phyloP scores from a whole-genome alignment of 1,140 invertebrate species.

The Papilio glaucus region DNA sequence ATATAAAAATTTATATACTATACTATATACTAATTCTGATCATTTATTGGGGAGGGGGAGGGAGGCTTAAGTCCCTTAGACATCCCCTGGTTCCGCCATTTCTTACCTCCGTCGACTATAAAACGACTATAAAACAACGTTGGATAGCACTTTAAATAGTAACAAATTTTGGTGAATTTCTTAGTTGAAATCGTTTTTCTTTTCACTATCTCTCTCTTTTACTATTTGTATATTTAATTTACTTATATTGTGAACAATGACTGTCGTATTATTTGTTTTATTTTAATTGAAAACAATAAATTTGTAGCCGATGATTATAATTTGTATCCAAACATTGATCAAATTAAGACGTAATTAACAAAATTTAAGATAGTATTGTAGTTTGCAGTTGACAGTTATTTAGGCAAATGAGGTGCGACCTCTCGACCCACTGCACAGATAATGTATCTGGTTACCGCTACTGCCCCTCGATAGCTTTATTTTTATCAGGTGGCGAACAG shows the following conservation, averaged over 20 bases:
- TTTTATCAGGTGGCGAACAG: conserved; percentile 5
- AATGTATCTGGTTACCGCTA: conserved; percentile 9
- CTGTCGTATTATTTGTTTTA: too few species aligned
- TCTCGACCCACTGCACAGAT: conserved; percentile 6
- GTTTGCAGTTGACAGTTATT: conserved; percentile 1
- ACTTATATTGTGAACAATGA: too few species aligned
- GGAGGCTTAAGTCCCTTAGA: too few species aligned
- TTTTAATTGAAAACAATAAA: not conserved
- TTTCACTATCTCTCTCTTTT: not conserved
- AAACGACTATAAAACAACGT: too few species aligned
- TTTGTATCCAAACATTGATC: not conserved
- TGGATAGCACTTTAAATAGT: too few species aligned
- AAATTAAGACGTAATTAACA: conserved; percentile 24
- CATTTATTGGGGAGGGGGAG: too few species aligned
- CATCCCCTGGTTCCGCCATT: too few species aligned
- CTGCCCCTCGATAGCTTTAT: conserved; percentile 11
- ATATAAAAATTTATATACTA: too few species aligned
- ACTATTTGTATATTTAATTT: not conserved
- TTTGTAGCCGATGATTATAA: not conserved
- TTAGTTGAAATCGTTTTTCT: too few species aligned
- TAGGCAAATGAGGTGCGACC: conserved; percentile 26
- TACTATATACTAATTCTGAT: too few species aligned
- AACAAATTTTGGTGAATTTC: too few species aligned
- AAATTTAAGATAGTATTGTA: not conserved
- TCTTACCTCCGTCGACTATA: too few species aligned